Evolutionary conservation across 2,797 vertebrate genomes (phyloP).

Genomic region (Mus spretus): DNA sequence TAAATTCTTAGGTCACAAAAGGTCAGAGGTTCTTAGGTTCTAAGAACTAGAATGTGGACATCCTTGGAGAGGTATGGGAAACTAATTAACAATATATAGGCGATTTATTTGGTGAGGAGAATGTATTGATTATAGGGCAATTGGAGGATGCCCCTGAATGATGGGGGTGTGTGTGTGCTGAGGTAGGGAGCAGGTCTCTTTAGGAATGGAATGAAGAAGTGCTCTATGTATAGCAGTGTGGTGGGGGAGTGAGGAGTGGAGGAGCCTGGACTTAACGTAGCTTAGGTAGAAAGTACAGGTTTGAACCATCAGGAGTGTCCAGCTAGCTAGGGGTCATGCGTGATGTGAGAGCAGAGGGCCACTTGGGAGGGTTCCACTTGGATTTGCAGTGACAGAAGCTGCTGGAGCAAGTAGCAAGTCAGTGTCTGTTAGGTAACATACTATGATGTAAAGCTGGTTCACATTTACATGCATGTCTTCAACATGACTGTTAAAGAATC

Average conservation of each 20-base stretch:
- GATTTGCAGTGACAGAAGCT: neutral
- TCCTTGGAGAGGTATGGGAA: neutral
- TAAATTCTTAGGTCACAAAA: neutral
- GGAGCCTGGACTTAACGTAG: neutral
- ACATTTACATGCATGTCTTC: neutral
- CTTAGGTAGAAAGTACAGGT: neutral
- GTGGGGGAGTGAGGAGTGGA: neutral
- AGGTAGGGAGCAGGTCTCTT: neutral
- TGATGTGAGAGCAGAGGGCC: neutral
- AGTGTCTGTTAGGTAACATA: neutral
- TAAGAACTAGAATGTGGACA: neutral
- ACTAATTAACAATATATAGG: neutral
- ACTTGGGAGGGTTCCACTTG: neutral
- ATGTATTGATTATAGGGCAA: neutral
- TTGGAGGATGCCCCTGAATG: neutral
- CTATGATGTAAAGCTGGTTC: neutral
- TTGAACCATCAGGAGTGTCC: neutral
- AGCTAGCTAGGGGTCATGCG: neutral
- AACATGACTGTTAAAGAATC: neutral
- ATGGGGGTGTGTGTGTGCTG: neutral
- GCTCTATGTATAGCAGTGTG: rapidly evolving
- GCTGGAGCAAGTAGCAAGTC: neutral
- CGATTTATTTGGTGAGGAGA: constrained; percentile 28
- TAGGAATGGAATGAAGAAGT: neutral
- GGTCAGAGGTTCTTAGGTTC: neutral